Evolutionary conservation across 2,888 invertebrate genomes (phyloP).

Genomic region (Epistrophe eligans): DNA sequence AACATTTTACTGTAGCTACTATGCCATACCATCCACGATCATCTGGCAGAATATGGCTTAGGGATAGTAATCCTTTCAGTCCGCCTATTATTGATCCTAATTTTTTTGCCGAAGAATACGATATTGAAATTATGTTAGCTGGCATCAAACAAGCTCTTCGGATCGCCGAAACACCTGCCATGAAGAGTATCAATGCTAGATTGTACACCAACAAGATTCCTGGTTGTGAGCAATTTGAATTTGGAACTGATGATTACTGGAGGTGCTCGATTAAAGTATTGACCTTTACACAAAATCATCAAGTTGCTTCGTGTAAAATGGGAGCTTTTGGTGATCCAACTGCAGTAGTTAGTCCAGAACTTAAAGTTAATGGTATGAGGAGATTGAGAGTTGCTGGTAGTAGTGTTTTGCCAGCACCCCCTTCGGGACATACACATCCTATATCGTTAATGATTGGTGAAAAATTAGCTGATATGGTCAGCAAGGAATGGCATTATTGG

Average conservation of each 20-base stretch:
- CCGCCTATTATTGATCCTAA: slow-evolving; percentile 92
- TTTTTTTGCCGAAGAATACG: slow-evolving; percentile 89
- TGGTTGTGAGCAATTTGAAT: slow-evolving; percentile 84
- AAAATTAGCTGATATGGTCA: no score
- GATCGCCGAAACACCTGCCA: slow-evolving; percentile 85
- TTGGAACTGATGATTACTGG: slow-evolving; percentile 88
- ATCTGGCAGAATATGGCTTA: slow-evolving; percentile 87
- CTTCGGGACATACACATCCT: no score
- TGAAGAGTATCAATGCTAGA: slow-evolving; percentile 85
- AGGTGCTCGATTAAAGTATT: slow-evolving; percentile 87
- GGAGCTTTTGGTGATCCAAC: no score
- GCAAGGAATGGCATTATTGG: no score
- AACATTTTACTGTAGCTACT: slow-evolving; percentile 86
- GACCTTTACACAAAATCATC: slow-evolving; percentile 87
- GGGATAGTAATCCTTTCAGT: slow-evolving; percentile 89
- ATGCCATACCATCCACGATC: slow-evolving; percentile 88
- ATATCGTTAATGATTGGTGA: no score
- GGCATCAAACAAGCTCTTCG: slow-evolving; percentile 86
- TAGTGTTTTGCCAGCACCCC: no score
- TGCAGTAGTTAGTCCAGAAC: no score
- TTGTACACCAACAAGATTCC: slow-evolving; percentile 89
- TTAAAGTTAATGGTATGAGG: no score
- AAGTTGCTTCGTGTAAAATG: slow-evolving; percentile 88
- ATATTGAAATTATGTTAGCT: slow-evolving; percentile 86
- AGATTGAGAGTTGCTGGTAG: no score